Conservation (phyloP, 1,140 invertebrate genomes). For the Spodoptera frugiperda region DNA sequence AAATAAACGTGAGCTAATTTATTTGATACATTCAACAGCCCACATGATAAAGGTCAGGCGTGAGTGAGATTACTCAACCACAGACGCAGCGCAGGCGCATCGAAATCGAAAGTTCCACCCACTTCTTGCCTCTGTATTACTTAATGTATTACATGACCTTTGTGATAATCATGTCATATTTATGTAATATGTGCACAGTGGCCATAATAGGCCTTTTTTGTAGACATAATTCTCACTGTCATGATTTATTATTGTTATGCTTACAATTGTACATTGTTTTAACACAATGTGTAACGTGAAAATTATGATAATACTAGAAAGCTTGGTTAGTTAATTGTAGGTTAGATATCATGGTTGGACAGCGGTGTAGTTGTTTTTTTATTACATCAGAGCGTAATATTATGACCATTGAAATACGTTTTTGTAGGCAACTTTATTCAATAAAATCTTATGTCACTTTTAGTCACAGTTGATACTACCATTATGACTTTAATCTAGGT, state of each 20-base stretch:
- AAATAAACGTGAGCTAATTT: conserved; percentile 9
- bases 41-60: conserved; percentile 39
- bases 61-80: conserved; percentile 45
- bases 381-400: not conserved
- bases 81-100: conserved; percentile 55
- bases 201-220: conserved; percentile 22
- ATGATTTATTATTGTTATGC: conserved; percentile 19
- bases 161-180: conserved; percentile 52
- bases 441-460: too few relatives aligned
- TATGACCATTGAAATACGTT: not conserved
- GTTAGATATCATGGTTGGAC: not conserved
- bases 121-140: conserved; percentile 67
- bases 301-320: conserved; percentile 19
- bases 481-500: too few relatives aligned
- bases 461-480: too few relatives aligned
- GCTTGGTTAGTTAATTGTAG: conserved; percentile 1
- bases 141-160: conserved; percentile 73
- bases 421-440: not conserved
- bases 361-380: not conserved
- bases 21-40: conserved; percentile 4
- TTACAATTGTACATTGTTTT: not conserved
- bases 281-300: conserved; percentile 5
- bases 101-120: conserved; percentile 77
- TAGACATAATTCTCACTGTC: conserved; percentile 12
- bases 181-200: conserved; percentile 48